phyloP scores from a whole-genome alignment of 2,888 invertebrate genomes.

The Callosobruchus maculatus region DNA sequence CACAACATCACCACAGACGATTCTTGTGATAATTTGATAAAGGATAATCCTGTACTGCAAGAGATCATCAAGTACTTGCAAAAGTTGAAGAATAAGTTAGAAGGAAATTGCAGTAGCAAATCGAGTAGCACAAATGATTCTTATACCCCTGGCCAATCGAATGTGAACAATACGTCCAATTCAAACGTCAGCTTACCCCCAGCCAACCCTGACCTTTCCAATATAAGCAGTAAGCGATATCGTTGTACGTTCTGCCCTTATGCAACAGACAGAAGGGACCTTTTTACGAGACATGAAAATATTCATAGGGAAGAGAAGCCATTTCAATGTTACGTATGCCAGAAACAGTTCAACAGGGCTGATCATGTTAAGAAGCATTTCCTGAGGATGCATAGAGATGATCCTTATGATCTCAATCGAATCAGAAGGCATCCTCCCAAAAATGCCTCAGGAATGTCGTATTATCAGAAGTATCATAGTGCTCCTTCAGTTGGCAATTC shows the following conservation, averaged over 20 bases:
- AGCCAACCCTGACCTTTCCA: constrained; percentile 27
- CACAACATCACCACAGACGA: constrained; percentile 66
- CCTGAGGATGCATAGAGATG: constrained; percentile 85
- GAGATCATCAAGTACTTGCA: constrained; percentile 71
- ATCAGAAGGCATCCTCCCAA: constrained; percentile 66
- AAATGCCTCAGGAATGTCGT: constrained; percentile 55
- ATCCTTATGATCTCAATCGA: constrained; percentile 80
- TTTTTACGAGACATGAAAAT: constrained; percentile 89
- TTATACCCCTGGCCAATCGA: constrained; percentile 9
- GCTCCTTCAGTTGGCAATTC: constrained; percentile 32
- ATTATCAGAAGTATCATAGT: constrained; percentile 49
- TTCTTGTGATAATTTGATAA: constrained; percentile 55
- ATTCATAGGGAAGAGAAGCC: constrained; percentile 92
- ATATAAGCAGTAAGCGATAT: constrained; percentile 62
- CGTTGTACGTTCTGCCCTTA: constrained; percentile 86
- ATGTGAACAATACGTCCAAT: constrained; percentile 11
- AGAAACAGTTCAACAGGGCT: constrained; percentile 89
- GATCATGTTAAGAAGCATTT: constrained; percentile 95
- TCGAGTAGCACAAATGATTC: constrained; percentile 26
- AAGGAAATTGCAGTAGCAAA: constrained; percentile 47
- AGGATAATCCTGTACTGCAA: constrained; percentile 71
- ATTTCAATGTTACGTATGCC: constrained; percentile 89
- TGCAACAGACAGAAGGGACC: constrained; percentile 85
- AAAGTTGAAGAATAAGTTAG: constrained; percentile 63
- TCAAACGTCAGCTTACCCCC: constrained; percentile 30